Evolutionary conservation across 2,888 invertebrate species (phyloP).

Genomic region (Empis stercorea): DNA sequence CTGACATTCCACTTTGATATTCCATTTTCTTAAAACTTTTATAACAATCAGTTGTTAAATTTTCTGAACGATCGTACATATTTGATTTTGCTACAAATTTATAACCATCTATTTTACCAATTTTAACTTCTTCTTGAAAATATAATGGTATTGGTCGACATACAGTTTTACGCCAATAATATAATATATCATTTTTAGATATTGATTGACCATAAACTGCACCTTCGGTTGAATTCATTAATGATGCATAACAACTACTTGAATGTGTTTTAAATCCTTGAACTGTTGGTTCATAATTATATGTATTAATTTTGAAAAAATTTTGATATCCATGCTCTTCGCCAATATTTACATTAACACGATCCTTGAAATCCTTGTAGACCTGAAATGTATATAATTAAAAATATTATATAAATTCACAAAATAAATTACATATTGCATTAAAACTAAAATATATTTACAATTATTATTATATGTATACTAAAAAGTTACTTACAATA

Average conservation of each 20-base stretch:
- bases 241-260: conserved; percentile 43
- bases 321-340: conserved; percentile 41
- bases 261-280: conserved; percentile 38
- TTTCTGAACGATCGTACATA: conserved; percentile 43
- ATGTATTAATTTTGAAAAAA: conserved; percentile 50
- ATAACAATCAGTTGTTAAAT: conserved; percentile 45
- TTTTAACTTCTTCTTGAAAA: conserved; percentile 22
- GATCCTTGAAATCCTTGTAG: conserved; percentile 46
- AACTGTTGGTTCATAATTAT: conserved; percentile 41
- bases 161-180: conserved; percentile 51
- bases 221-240: conserved; percentile 53
- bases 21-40: conserved; percentile 33
- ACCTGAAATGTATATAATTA: conserved; percentile 37
- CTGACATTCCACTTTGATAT: conserved; percentile 46
- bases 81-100: conserved; percentile 44
- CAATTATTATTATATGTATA: neutral
- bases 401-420: too few species aligned
- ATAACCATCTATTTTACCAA: conserved; percentile 41
- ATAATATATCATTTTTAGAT: conserved; percentile 41
- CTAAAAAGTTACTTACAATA: conserved; percentile 39
- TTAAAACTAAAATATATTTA: too few species aligned
- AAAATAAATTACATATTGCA: too few species aligned
- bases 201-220: conserved; percentile 46
- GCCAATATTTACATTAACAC: conserved; percentile 50
- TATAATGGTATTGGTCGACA: conserved; percentile 17